Base-by-base conservation (phyloP, 2,797 vertebrate genomes). In the Crenuchus spilurus region DNA sequence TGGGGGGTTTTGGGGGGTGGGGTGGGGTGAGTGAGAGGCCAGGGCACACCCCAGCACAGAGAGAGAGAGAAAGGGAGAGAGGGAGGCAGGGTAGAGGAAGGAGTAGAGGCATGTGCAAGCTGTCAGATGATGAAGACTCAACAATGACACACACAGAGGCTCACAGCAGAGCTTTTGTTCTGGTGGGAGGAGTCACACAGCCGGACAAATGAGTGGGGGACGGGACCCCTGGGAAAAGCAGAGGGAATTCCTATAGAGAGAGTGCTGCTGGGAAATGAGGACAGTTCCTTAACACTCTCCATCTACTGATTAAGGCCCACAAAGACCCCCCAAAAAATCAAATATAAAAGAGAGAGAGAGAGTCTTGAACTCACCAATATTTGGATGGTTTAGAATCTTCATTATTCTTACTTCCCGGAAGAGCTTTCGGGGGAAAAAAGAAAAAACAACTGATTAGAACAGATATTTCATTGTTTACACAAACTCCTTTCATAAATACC, bases 401-500 rank as follows among this genome's bases (percentile, higher is more conserved):
- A 97, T 97, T 92, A 97, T 97, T 92, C 95, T 92, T 86, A 97
- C 96, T 94, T 97, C 96, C 92, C 96, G 95, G 92, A 97, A 95
- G 85, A 97, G 94, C 95, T 96, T 90, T 4, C 46, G 62, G 31
- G 70, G 1, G 46, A 52, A 26, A 69, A 10, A 70, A 16, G 42
- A 68, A 11, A 42, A 24, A n/a, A 7, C n/a, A n/a, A n/a, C n/a
- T 26, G 1, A 28, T 76, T 57, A 65, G 55, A 65, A 35, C 30
- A 65, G n/a, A n/a, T n/a, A n/a, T n/a, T n/a, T n/a, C n/a, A n/a
- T n/a, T n/a, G n/a, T n/a, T n/a, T n/a, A n/a, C n/a, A n/a, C n/a
- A n/a, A n/a, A n/a, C n/a, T n/a, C n/a, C n/a, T n/a, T n/a, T n/a
- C n/a, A n/a, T n/a, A n/a, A n/a, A n/a, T n/a, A n/a, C n/a, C n/a